Base-by-base conservation (phyloP, 2,797 vertebrate species). In the Dryobates pubescens region DNA sequence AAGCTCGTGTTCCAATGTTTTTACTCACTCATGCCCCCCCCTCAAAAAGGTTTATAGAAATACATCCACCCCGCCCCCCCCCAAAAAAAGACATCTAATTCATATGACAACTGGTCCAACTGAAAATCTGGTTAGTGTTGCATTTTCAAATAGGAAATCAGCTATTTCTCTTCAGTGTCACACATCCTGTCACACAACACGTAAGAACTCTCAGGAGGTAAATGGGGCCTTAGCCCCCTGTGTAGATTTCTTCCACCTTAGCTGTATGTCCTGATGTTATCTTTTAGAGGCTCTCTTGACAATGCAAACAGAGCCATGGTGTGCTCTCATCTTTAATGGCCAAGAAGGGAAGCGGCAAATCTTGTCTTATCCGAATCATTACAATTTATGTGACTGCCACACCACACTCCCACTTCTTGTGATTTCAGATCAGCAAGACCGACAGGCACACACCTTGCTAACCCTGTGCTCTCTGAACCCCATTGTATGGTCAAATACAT, bases 61-160 rank as follows among this genome's bases (percentile, higher is more conserved):
- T 12, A 62, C 1, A 9, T n/a, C n/a, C n/a, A n/a, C n/a, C n/a
- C 36, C 36, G 8, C 36, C 36, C 8, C 8, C 36, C 36, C 9
- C 9, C 9, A 79, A 82, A 2, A 10, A 6, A 43, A 30, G 49
- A 51, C 24, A 24, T 43, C 30, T 73, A 58, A 34, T 68, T 56
- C 43, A 13, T 15, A 29, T n/a, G 19, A 72, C 71, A 78, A 22
- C 26, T 3, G 5, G 17, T 67, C 51, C 82, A 69, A 59, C 32
- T 56, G 51, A 71, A 83, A 9, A 75, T 27, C 81, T 1, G 3
- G 26, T 45, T 22, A 7, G 1, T 49, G 72, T 26, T 5, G 3
- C 32, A 71, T 94, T 91, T 94, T 87, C 74, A 90, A 83, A 88
- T 7, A 15, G 76, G 94, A 95, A 63, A 68, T 71, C 67, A 84